These are phyloP conservation scores for Tiliacea citrago DNA, from an alignment of 2,888 invertebrate species.

Conservation along the genomic window DNA sequence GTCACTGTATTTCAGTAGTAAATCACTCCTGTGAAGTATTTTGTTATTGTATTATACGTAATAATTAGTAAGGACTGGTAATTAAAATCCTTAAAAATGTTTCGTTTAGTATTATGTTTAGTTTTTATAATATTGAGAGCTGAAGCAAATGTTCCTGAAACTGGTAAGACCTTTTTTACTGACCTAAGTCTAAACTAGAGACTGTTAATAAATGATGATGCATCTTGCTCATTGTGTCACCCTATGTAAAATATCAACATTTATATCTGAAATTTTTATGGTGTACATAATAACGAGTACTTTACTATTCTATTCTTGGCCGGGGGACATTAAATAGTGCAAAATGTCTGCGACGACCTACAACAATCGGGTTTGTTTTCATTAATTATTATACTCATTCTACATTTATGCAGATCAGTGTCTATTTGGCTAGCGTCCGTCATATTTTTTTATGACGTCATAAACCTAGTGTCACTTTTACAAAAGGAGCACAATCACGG, in stretches of 20 bases:
- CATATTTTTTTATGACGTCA: too few species aligned
- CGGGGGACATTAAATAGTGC: too few species aligned
- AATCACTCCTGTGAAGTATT: neutral
- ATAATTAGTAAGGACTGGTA: neutral
- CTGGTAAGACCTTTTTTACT: conserved; percentile 1
- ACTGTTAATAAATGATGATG: neutral
- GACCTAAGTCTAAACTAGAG: neutral
- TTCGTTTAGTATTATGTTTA: neutral
- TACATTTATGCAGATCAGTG: too few species aligned
- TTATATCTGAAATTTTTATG: too few species aligned
- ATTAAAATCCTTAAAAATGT: conserved; percentile 3
- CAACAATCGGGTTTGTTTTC: neutral
- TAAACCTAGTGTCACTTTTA: too few species aligned
- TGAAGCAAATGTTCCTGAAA: neutral
- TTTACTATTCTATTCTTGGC: too few species aligned
- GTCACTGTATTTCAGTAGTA: neutral
- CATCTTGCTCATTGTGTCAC: too few species aligned
- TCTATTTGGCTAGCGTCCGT: too few species aligned
- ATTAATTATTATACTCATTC: neutral
- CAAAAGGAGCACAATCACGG: too few species aligned
- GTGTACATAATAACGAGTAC: too few species aligned
- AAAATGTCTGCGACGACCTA: neutral
- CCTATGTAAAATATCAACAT: too few species aligned
- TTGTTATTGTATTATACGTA: neutral
- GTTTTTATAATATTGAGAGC: conserved; percentile 4